A percentile compares a stretch with the other conserved stretches of the same genome.
These are phyloP conservation scores for Lophotriccus pileatus DNA, from an alignment of 2,797 vertebrate genomes.

Conservation along the genomic window DNA sequence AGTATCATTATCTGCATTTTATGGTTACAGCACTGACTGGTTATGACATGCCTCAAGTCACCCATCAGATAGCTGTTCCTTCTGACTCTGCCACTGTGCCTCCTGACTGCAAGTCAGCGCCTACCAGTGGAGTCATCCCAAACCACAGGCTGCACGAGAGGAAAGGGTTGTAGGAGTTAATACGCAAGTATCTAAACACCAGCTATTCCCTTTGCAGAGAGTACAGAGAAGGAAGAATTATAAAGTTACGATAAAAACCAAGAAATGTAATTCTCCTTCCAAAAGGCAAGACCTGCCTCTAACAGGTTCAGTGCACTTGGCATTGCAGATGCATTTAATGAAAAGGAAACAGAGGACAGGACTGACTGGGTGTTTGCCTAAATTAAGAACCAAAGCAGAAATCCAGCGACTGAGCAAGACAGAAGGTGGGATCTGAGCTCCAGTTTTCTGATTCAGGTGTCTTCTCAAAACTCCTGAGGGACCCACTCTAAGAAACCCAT, in stretches of 20 bases:
- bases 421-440: neutral
- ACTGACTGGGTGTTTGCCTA: neutral
- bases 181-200: neutral
- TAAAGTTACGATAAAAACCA: neutral
- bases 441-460: neutral
- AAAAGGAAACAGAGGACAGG: neutral
- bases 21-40: constrained; percentile 2
- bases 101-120: neutral
- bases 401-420: neutral
- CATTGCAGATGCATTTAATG: neutral
- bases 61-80: neutral
- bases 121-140: neutral
- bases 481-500: neutral
- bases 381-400: neutral
- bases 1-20: neutral
- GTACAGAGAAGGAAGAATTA: neutral
- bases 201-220: neutral
- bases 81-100: neutral
- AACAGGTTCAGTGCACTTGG: neutral
- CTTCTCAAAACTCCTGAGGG: neutral
- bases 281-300: neutral
- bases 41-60: neutral
- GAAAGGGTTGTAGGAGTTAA: neutral
- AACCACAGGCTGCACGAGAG: neutral
- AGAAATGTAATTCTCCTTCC: neutral